Conservation (phyloP, 1,140 invertebrate genomes). For the Drosophila watanabei region DNA sequence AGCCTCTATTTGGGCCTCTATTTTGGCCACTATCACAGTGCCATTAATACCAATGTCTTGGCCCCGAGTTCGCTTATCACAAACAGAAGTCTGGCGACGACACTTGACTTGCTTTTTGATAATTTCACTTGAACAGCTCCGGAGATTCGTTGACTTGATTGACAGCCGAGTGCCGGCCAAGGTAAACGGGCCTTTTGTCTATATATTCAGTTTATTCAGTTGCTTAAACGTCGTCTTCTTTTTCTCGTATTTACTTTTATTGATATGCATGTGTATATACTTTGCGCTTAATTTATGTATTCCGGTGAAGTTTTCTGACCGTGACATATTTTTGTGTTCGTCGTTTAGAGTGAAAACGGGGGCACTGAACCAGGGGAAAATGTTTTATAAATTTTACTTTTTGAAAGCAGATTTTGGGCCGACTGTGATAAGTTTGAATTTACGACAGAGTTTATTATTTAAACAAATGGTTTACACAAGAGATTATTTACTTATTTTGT, state of each 20-base stretch:
- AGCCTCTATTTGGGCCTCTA: slow-evolving; percentile 19
- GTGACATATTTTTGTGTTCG: slow-evolving; percentile 62
- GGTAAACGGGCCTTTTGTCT: slow-evolving; percentile 55
- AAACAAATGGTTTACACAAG: slow-evolving; percentile 12
- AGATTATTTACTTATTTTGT: neutral
- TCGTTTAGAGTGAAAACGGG: slow-evolving; percentile 4
- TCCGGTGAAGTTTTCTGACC: slow-evolving; percentile 70
- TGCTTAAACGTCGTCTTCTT: slow-evolving; percentile 49
- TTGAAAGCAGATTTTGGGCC: neutral
- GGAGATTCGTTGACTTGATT: slow-evolving; percentile 55
- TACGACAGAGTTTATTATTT: neutral
- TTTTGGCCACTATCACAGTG: slow-evolving; percentile 17
- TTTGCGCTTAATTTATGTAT: slow-evolving; percentile 67
- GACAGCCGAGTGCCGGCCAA: slow-evolving; percentile 62
- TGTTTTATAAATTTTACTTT: neutral
- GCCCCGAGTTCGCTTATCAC: slow-evolving; percentile 50
- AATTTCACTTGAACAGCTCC: slow-evolving; percentile 59
- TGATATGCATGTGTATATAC: slow-evolving; percentile 8
- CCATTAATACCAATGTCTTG: slow-evolving; percentile 59
- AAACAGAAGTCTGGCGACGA: slow-evolving; percentile 44
- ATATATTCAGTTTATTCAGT: slow-evolving; percentile 2
- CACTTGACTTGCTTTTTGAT: slow-evolving; percentile 41
- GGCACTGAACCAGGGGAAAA: slow-evolving; percentile 55
- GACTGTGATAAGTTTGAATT: neutral
- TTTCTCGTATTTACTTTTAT: slow-evolving; percentile 39